Percentiles rank a stretch among this genome's conserved stretches.
Conservation (phyloP, 2,113 vertebrate species). For the Odontophorus gujanensis region DNA sequence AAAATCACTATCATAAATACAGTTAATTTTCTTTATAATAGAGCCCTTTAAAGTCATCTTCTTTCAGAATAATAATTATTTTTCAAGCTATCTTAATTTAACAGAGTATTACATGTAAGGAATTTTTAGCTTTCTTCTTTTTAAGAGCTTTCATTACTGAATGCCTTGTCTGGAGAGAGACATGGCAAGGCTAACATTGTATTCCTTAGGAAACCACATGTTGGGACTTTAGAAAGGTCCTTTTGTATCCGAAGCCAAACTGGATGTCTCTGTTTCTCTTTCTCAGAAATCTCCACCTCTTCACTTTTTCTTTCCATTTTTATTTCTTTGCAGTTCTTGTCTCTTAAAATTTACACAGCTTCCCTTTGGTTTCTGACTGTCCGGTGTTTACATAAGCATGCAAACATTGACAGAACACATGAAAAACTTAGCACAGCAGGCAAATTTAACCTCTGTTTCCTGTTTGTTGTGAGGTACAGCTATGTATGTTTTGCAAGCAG, state of each 20-base stretch:
- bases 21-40: neutral
- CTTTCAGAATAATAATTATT: neutral
- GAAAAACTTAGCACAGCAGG: neutral
- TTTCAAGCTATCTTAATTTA: neutral
- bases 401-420: neutral
- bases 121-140: neutral
- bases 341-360: neutral
- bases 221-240: neutral
- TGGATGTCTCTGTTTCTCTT: neutral
- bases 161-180: neutral
- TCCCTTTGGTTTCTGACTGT: neutral
- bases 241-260: slow-evolving; percentile 40
- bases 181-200: neutral
- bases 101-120: neutral
- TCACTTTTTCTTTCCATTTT: neutral
- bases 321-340: neutral
- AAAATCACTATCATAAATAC: neutral
- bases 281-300: slow-evolving; percentile 22
- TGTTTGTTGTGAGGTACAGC: neutral
- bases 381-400: neutral
- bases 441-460: neutral
- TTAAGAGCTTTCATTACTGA: neutral
- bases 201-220: neutral
- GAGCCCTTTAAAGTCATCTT: neutral
- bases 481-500: neutral